Percentiles rank a stretch among this genome's conserved stretches.
These are phyloP conservation scores for Rhynchomys soricoides DNA, from an alignment of 2,113 vertebrate genomes.

Conservation along the genomic window DNA sequence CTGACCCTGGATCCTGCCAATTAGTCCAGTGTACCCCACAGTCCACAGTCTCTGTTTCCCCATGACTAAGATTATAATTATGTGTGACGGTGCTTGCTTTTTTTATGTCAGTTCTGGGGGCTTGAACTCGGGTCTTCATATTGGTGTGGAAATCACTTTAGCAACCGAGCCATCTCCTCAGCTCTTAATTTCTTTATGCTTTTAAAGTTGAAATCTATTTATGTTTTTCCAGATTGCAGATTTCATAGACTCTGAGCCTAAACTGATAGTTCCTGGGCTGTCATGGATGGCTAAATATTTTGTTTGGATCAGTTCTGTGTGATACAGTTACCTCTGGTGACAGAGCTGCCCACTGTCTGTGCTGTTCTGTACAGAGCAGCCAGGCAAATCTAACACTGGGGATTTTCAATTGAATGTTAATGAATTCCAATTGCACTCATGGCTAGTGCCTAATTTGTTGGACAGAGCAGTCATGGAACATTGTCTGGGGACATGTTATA, in stretches of 20 bases:
- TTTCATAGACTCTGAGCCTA: not conserved
- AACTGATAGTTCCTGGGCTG: not conserved
- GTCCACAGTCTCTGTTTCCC: not conserved
- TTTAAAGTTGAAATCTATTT: conserved; percentile 20
- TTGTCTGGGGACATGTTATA: not conserved
- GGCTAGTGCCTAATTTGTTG: not conserved
- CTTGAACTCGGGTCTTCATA: not conserved
- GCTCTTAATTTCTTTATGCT: not conserved
- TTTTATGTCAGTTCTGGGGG: not conserved
- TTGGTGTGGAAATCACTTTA: not conserved
- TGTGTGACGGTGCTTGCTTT: not conserved
- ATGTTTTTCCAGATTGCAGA: not conserved
- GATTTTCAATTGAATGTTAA: conserved; percentile 16
- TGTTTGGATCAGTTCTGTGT: not conserved
- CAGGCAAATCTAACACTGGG: not conserved
- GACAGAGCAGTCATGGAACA: not conserved
- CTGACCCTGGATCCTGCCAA: not conserved
- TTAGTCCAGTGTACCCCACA: not conserved
- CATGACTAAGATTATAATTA: not conserved
- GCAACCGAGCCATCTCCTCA: not conserved
- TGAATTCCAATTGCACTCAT: not conserved
- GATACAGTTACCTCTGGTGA: not conserved
- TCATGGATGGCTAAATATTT: not conserved
- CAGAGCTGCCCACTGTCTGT: not conserved
- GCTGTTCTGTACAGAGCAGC: not conserved